Evolutionary conservation across 1,140 invertebrate species (phyloP), one percentile per base, ranked within the genome.

Genomic region (Euwallacea fornicatus): DNA sequence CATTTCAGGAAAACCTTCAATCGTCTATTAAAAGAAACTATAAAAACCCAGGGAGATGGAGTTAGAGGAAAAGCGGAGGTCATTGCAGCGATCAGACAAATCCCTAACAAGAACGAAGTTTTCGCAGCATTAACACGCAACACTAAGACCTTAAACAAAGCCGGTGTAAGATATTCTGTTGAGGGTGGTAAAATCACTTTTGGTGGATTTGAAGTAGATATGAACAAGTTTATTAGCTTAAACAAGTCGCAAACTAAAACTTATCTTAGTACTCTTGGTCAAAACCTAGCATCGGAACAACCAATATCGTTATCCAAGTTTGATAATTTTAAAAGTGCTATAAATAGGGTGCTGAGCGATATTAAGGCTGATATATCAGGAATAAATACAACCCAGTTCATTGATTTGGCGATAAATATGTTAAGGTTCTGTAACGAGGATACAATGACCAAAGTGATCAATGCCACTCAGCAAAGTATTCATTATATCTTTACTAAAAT

Each of bases 1-100:
- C 10, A 9, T 72, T 75, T 33, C 43, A 78, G 78, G 62, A 78
- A 78, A 78, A 78, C 76, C 2, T 79, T 81, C 46, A 75, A 72
- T 10, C 78, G 76, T 69, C 21, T 80, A 16, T 4, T 77, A 33
- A 77, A 78, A 59, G 74, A 78, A 65, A 78, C 79, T 0, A 72
- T 77, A 43, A 67, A 73, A 11, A 54, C 63, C 61, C 76, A 77
- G 21, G 56, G 71, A 47, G 74, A 74, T 13, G 64, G 76, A 42
- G 50, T 53, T 56, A 74, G 41, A 62, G 78, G 75, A 8, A 74
- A 59, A 59, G 77, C 79, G 6, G 76, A 80, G 69, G 79, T 81
- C 1, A 81, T 81, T 64, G 67, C 75, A 50, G 71, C 78, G 7
- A 75, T 81, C 15, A 71, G 73, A 8, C 78, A 79, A 16, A 73